Evolutionary conservation across 2,797 vertebrate species (phyloP), one percentile per base, ranked within the genome.

Genomic region (Lycodopsis pacificus): DNA sequence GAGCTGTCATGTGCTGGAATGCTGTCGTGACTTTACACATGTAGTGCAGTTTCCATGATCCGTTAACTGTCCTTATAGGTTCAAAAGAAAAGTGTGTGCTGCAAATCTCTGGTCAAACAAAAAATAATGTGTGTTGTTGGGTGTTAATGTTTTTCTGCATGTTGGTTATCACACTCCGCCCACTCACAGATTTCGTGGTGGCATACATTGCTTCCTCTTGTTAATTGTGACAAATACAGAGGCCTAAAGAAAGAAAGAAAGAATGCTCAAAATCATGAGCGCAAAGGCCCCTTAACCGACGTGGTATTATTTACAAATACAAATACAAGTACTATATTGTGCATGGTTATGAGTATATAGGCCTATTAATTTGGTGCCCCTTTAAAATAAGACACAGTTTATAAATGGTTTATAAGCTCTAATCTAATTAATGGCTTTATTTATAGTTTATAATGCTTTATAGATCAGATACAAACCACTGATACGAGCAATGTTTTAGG

Each of bases 31-130:
- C 71, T 74, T 56, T 30, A 71, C 27, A 71, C 32, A 38, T 40
- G 15, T 27, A 20, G 36, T 71, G 44, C 48, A 71, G 77, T 74
- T 81, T 73, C 62, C 68, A 57, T 85, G 81, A 87, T 70, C 79
- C 56, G 71, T 38, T 73, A 70, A 62, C 63, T 75, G 58, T 48
- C 57, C 34, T 73, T 74, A 63, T 32, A 32, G 53, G 38, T 54
- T 56, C 30, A 53, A 72, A 65, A 11, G 19, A 44, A 86, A 66
- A 32, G 1, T 3, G 10, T 65, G 53, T 25, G 3, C 48, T 53
- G 42, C 25, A 57, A 27, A 75, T 61, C 14, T 15, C 0, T 4
- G 13, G 7, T 62, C 44, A 58, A 65, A 14, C 69, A 67, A 56
- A n/a, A 54, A 42, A 22, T 1, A 48, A 42, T 22, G 17, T 53